These are phyloP conservation scores for Macrosiphum euphorbiae DNA, from an alignment of 2,888 invertebrate species.

Conservation along the genomic window DNA sequence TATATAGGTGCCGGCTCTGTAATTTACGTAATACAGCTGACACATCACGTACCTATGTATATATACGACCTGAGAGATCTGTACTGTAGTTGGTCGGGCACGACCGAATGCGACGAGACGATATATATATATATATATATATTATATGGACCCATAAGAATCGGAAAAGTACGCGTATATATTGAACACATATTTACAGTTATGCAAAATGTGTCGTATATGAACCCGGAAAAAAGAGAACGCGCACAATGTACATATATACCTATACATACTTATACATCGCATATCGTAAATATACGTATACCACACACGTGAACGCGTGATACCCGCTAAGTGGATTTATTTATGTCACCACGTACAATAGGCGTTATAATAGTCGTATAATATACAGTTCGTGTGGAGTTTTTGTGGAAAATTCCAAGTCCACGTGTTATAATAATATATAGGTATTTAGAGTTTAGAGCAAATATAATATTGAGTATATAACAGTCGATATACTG, in stretches of 20 bases:
- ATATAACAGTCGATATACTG: not conserved
- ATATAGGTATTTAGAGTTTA: not conserved
- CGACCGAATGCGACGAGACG: constrained; percentile 20
- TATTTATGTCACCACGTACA: not conserved
- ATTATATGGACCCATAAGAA: not conserved
- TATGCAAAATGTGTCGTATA: constrained; percentile 50
- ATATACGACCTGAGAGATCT: constrained; percentile 31
- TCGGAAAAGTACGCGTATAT: not conserved
- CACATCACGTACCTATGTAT: not conserved
- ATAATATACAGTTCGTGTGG: not conserved
- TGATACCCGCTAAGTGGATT: constrained; percentile 17
- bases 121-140: not conserved
- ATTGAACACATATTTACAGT: not conserved
- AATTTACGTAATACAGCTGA: constrained; percentile 14
- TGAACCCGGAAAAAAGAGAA: constrained; percentile 38
- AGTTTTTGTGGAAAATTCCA: not conserved
- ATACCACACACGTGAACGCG: not conserved
- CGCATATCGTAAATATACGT: not conserved
- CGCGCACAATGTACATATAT: not conserved
- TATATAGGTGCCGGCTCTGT: not conserved
- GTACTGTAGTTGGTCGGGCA: constrained; percentile 31
- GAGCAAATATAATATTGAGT: not conserved
- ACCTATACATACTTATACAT: not conserved
- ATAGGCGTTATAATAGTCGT: not conserved
- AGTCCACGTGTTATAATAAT: not conserved